Evolutionary conservation across 2,888 invertebrate species (phyloP).

Genomic region (Acrobasis suavella): DNA sequence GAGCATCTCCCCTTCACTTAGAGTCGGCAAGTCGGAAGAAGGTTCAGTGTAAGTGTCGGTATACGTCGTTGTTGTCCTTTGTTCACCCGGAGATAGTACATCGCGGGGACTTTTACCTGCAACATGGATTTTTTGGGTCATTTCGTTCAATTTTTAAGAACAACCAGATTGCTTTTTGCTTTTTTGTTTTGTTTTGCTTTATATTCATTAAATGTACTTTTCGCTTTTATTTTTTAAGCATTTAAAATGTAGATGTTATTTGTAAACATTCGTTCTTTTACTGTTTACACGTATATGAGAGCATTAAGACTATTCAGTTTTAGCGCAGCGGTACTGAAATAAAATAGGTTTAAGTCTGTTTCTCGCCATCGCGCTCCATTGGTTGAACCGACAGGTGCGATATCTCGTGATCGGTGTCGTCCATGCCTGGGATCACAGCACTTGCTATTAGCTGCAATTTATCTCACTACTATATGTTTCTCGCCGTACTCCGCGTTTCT

Average conservation of each 20-base stretch:
- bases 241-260: too few species aligned
- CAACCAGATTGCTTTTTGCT: too few species aligned
- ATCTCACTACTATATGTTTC: too few species aligned
- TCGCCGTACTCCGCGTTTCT: conserved; percentile 40
- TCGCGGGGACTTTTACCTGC: conserved; percentile 17
- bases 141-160: too few species aligned
- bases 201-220: too few species aligned
- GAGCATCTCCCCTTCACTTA: conserved; percentile 65
- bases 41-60: conserved; percentile 36
- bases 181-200: too few species aligned
- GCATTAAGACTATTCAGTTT: too few species aligned
- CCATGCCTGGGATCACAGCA: conserved; percentile 30
- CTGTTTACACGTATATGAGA: too few species aligned
- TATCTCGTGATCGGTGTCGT: conserved; percentile 64
- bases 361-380: conserved; percentile 52
- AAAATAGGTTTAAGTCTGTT: neutral
- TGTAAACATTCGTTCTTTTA: too few species aligned
- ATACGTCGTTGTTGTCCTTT: conserved; percentile 39
- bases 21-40: conserved; percentile 28
- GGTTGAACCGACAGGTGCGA: conserved; percentile 61
- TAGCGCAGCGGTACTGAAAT: too few species aligned
- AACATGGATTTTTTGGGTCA: conserved; percentile 12
- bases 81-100: conserved; percentile 55
- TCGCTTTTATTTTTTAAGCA: too few species aligned
- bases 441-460: neutral